Conservation (phyloP, 2,888 invertebrate genomes). For the Vesta saturnalis region DNA sequence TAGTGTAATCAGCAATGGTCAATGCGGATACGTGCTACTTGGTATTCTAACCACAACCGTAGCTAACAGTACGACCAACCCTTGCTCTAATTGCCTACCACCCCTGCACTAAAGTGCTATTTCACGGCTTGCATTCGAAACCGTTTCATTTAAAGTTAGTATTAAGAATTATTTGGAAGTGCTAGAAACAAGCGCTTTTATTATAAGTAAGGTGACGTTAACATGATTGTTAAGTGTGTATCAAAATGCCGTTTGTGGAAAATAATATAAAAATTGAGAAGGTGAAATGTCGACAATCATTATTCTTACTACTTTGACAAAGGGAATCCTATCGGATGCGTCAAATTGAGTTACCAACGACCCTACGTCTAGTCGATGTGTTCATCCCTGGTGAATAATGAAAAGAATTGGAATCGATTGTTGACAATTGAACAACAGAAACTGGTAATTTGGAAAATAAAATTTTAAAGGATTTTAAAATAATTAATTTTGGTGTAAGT, state of each 20-base stretch:
- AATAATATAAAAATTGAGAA: constrained; percentile 47
- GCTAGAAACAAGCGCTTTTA: background rate
- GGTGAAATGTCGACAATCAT: constrained; percentile 50
- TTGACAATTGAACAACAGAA: constrained; percentile 53
- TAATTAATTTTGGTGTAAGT: too few species aligned
- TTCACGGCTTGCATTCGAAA: constrained; percentile 52
- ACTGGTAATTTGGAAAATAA: constrained; percentile 37
- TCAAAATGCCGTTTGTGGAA: constrained; percentile 30
- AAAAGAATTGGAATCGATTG: constrained; percentile 48
- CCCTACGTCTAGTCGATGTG: constrained; percentile 49
- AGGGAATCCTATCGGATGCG: constrained; percentile 53
- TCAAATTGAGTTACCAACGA: constrained; percentile 51
- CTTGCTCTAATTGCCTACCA: constrained; percentile 52
- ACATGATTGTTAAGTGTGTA: background rate
- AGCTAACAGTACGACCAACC: constrained; percentile 49
- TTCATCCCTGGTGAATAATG: constrained; percentile 53
- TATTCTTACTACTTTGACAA: constrained; percentile 53
- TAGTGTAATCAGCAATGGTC: constrained; percentile 38
- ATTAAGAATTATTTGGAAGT: constrained; percentile 4
- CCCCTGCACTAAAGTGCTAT: constrained; percentile 53
- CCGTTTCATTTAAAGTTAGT: constrained; percentile 45
- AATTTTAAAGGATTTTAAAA: too few species aligned
- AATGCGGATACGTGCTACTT: constrained; percentile 41
- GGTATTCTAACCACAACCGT: constrained; percentile 48
- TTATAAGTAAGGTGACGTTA: background rate